phyloP scores from a whole-genome alignment of 1,140 invertebrate species.

The Limonius californicus region DNA sequence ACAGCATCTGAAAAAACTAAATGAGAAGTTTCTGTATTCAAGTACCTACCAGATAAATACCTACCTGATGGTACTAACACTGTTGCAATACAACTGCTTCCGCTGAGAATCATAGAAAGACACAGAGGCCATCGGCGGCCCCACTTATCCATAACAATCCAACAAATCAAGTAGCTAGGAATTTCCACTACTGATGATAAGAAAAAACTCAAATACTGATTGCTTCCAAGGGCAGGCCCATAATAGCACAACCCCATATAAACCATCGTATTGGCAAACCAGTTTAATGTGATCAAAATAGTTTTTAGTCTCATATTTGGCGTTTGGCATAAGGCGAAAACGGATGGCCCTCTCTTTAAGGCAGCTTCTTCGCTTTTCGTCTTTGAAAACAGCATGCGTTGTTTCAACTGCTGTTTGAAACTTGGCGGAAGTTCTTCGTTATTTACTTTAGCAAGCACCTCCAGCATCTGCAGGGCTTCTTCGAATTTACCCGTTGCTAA shows the following conservation, averaged over 20 bases:
- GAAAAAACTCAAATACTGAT: conserved; percentile 83
- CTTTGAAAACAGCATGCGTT: conserved; percentile 65
- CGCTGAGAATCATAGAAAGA: conserved; percentile 77
- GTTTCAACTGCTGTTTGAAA: conserved; percentile 68
- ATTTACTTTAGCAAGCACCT: conserved; percentile 73
- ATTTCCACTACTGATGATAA: conserved; percentile 79
- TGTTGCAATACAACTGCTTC: conserved; percentile 75
- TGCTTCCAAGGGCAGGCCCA: conserved; percentile 75
- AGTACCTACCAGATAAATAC: background rate
- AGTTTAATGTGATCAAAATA: conserved; percentile 62
- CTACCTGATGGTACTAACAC: conserved; percentile 70
- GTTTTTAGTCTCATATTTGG: conserved; percentile 82
- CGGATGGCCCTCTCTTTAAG: conserved; percentile 58
- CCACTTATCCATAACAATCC: conserved; percentile 80
- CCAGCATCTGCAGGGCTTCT: conserved; percentile 73
- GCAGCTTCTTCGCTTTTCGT: conserved; percentile 59
- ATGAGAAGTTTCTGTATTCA: background rate
- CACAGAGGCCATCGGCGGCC: conserved; percentile 79
- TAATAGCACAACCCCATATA: conserved; percentile 86
- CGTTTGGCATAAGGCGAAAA: conserved; percentile 70
- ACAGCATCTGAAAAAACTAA: conserved; percentile 62
- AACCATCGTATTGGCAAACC: conserved; percentile 73
- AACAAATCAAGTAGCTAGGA: conserved; percentile 78
- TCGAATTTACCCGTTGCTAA: conserved; percentile 73
- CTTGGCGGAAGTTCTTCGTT: conserved; percentile 67